A percentile compares a stretch with the other conserved stretches of the same genome.
phyloP scores from a whole-genome alignment of 2,797 vertebrate species.

The Lates japonicus region DNA sequence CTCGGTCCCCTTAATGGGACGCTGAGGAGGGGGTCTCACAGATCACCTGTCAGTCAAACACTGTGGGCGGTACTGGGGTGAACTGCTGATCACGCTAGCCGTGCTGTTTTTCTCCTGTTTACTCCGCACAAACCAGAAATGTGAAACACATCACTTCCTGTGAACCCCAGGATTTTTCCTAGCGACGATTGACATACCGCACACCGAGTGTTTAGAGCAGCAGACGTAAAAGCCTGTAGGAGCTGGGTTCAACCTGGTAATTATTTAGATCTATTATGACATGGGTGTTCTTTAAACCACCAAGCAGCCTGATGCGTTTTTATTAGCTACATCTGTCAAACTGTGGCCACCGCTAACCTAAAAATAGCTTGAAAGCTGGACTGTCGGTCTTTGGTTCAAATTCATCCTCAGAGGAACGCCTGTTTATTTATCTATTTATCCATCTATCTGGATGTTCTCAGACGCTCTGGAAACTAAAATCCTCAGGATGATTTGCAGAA shows the following conservation, averaged over 20 bases:
- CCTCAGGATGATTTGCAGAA: background rate
- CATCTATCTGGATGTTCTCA: background rate
- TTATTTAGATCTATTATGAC: slow-evolving; percentile 27
- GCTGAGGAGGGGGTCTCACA: background rate
- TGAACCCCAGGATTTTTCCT: background rate
- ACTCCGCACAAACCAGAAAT: background rate
- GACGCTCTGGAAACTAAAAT: background rate
- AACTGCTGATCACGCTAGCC: background rate
- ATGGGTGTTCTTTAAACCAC: background rate
- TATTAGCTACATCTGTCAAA: background rate
- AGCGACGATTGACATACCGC: slow-evolving; percentile 14
- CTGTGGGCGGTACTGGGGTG: background rate
- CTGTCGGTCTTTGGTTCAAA: too few relatives aligned
- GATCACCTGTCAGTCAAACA: background rate
- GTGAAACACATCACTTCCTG: background rate
- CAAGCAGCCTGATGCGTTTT: background rate
- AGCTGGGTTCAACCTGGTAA: slow-evolving; percentile 2
- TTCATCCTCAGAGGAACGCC: too few relatives aligned
- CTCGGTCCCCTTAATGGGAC: slow-evolving; percentile 17
- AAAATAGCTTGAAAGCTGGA: background rate
- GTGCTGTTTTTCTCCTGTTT: background rate
- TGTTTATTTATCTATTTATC: background rate
- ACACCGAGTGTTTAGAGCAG: slow-evolving; percentile 19
- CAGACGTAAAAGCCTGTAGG: slow-evolving; percentile 20
- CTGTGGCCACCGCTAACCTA: background rate